These are phyloP conservation scores for Strix uralensis DNA, from an alignment of 2,113 vertebrate genomes.

Conservation along the genomic window DNA sequence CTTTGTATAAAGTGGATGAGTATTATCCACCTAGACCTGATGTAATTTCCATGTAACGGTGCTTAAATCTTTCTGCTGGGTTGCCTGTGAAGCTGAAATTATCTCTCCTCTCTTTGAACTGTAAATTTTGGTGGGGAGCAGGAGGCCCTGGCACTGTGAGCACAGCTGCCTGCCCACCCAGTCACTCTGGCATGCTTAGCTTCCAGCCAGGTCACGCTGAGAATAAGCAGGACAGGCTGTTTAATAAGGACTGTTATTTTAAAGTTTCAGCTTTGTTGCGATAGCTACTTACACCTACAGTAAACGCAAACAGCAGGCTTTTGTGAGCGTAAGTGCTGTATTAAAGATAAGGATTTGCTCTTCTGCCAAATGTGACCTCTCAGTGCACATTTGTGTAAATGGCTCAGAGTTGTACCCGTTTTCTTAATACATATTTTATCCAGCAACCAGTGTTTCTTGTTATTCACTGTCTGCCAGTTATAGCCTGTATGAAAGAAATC, in stretches of 20 bases:
- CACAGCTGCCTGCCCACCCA: neutral
- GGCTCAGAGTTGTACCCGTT: neutral
- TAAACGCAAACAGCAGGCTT: neutral
- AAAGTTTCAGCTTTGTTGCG: neutral
- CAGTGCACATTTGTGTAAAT: neutral
- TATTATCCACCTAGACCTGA: neutral
- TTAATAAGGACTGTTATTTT: neutral
- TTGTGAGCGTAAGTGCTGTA: neutral
- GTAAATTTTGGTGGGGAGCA: neutral
- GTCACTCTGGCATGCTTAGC: neutral
- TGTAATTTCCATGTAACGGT: neutral
- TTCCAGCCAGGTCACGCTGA: neutral
- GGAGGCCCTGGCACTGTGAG: neutral
- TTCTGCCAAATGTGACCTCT: neutral
- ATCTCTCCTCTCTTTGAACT: accelerated
- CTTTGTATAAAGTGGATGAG: neutral
- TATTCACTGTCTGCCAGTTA: neutral
- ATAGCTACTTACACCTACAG: neutral
- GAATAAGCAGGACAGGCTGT: neutral
- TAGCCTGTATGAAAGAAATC: neutral
- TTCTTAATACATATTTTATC: neutral
- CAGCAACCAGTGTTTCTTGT: neutral
- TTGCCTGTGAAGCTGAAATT: neutral
- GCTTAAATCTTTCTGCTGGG: too few relatives aligned
- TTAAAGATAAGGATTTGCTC: neutral